Evolutionary conservation across 2,113 vertebrate genomes (phyloP).

Genomic region (Promerops cafer): DNA sequence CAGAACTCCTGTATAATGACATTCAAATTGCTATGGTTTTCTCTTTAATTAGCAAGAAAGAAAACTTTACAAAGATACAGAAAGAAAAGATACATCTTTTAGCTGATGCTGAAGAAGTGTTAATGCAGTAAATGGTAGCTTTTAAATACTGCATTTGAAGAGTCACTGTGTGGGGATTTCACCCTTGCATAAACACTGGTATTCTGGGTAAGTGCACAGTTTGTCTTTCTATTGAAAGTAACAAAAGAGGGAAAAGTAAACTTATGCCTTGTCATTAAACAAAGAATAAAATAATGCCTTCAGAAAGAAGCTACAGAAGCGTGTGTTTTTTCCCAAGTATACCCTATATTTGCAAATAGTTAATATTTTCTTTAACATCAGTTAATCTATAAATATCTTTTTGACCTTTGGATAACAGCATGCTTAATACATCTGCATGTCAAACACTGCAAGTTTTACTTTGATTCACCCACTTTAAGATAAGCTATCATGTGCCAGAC

Average conservation of each 20-base stretch:
- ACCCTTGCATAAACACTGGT: not conserved
- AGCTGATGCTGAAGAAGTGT: not conserved
- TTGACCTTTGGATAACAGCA: slow-evolving; percentile 15
- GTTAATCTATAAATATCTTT: slow-evolving; percentile 43
- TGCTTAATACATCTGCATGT: not conserved
- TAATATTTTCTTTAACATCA: slow-evolving; percentile 29
- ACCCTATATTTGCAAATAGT: not conserved
- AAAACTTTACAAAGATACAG: too few relatives aligned
- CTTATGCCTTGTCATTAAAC: not conserved
- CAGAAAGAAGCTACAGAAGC: not conserved
- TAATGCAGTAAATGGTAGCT: not conserved
- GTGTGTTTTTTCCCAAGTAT: not conserved
- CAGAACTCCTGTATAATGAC: not conserved
- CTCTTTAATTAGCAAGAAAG: not conserved
- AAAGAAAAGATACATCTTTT: not conserved
- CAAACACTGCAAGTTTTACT: slow-evolving; percentile 38
- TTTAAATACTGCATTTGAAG: not conserved
- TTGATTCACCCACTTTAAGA: slow-evolving; percentile 40
- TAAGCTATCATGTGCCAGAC: slow-evolving; percentile 23
- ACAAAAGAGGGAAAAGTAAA: slow-evolving; percentile 33
- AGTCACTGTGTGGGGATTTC: not conserved
- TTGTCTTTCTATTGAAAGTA: slow-evolving; percentile 7
- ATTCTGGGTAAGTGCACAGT: not conserved
- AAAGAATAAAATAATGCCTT: not conserved
- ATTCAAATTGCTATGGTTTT: not conserved